These are phyloP conservation scores for Urosaurus nigricauda DNA, from an alignment of 2,797 vertebrate species.

Conservation along the genomic window DNA sequence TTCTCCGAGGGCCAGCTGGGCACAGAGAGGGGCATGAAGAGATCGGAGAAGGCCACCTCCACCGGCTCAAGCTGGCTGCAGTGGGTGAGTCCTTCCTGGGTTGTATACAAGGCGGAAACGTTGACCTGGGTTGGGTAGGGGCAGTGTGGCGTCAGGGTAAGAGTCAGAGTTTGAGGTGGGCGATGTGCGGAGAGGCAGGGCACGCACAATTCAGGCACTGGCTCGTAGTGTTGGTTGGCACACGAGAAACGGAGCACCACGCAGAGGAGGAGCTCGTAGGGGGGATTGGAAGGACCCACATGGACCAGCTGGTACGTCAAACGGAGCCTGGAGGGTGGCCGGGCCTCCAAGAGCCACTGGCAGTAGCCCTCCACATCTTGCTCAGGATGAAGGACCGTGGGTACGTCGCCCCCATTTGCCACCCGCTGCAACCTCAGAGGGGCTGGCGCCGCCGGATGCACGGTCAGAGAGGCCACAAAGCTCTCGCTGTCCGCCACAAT, in stretches of 20 bases:
- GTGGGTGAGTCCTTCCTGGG: slow-evolving; percentile 82
- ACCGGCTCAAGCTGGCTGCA: slow-evolving; percentile 79
- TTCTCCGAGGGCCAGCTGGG: slow-evolving; percentile 58
- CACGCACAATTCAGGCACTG: slow-evolving; percentile 80
- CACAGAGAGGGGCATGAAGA: slow-evolving; percentile 81
- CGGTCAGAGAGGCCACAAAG: slow-evolving; percentile 78
- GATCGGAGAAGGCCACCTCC: slow-evolving; percentile 80
- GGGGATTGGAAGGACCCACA: slow-evolving; percentile 10
- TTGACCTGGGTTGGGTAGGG: slow-evolving; percentile 81
- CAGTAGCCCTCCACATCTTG: slow-evolving; percentile 73
- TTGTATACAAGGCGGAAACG: slow-evolving; percentile 82
- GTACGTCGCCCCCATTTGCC: slow-evolving; percentile 13
- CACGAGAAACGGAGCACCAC: slow-evolving; percentile 84
- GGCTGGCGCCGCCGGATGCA: slow-evolving; percentile 73
- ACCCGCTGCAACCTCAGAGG: slow-evolving; percentile 74
- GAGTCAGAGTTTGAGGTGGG: slow-evolving; percentile 69
- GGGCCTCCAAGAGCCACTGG: slow-evolving; percentile 70
- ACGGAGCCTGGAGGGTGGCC: slow-evolving; percentile 73
- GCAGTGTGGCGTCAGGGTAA: slow-evolving; percentile 80
- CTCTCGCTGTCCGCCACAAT: slow-evolving; percentile 87
- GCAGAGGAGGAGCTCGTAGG: slow-evolving; percentile 81
- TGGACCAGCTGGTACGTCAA: slow-evolving; percentile 78
- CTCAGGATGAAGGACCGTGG: not conserved
- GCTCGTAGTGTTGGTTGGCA: slow-evolving; percentile 77
- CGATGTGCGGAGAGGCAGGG: slow-evolving; percentile 80